A percentile compares a stretch with the other conserved stretches of the same genome.
Conservation (phyloP, 1,140 invertebrate species). For the Periplaneta americana region DNA sequence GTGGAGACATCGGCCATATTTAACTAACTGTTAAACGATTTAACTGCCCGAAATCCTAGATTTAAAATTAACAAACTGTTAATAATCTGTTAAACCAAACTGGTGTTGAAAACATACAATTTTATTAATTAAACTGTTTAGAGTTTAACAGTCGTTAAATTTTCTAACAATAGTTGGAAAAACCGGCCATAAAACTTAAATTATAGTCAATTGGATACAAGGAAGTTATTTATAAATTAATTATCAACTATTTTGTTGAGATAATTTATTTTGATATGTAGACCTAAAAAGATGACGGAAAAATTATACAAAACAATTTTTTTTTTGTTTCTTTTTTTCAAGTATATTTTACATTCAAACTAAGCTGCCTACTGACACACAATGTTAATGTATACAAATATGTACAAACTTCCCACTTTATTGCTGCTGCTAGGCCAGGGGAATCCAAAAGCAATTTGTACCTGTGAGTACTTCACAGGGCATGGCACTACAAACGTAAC, state of each 20-base stretch:
- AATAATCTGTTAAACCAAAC: no score
- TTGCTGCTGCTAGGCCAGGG: neutral
- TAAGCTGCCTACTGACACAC: neutral
- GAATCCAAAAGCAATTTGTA: neutral
- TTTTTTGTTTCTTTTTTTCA: neutral
- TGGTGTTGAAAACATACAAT: no score
- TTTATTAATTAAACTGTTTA: no score
- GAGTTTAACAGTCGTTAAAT: no score
- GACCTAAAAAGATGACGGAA: conserved; percentile 5
- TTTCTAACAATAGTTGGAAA: no score
- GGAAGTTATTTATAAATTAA: no score
- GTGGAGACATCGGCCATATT: no score
- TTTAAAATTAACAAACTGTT: no score
- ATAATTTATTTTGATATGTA: conserved; percentile 12
- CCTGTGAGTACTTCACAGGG: neutral
- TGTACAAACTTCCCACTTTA: neutral
- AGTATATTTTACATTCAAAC: neutral
- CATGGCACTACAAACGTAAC: neutral
- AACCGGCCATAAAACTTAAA: no score
- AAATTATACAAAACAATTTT: neutral
- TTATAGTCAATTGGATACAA: no score
- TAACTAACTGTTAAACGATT: no score
- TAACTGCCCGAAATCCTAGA: no score
- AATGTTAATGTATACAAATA: neutral
- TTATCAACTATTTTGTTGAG: neutral